Evolutionary conservation across 2,113 vertebrate genomes (phyloP).

Genomic region (Pitta sordida): DNA sequence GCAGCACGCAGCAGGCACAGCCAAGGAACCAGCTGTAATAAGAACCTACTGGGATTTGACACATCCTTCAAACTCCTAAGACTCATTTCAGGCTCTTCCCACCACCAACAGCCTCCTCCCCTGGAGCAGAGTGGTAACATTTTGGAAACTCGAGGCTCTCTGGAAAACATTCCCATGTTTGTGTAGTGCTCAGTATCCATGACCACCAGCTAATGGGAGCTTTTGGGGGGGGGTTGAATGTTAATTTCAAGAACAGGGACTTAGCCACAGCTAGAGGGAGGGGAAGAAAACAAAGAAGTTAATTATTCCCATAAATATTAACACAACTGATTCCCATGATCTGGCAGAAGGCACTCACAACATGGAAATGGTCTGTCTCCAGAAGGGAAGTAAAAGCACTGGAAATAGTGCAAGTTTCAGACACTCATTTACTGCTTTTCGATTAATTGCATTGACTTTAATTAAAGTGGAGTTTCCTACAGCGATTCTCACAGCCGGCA

Average conservation of each 20-base stretch:
- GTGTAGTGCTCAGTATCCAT: background rate
- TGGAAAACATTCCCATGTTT: constrained; percentile 1
- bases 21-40: background rate
- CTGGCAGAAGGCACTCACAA: background rate
- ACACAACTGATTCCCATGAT: background rate
- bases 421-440: background rate
- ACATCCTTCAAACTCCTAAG: background rate
- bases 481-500: background rate
- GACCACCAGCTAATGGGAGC: background rate
- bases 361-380: background rate
- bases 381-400: background rate
- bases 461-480: background rate
- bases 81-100: background rate
- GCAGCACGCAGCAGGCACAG: background rate
- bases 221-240: background rate
- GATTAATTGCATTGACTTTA: background rate
- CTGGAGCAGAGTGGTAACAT: background rate
- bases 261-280: background rate
- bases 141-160: background rate
- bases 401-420: background rate
- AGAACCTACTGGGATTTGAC: background rate
- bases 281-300: background rate
- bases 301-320: constrained; percentile 38
- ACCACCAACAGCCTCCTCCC: background rate
- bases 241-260: background rate